A percentile compares a stretch with the other conserved stretches of the same genome.
These are phyloP conservation scores for Subanguina moxae DNA, from an alignment of 1,140 invertebrate species.

Conservation along the genomic window DNA sequence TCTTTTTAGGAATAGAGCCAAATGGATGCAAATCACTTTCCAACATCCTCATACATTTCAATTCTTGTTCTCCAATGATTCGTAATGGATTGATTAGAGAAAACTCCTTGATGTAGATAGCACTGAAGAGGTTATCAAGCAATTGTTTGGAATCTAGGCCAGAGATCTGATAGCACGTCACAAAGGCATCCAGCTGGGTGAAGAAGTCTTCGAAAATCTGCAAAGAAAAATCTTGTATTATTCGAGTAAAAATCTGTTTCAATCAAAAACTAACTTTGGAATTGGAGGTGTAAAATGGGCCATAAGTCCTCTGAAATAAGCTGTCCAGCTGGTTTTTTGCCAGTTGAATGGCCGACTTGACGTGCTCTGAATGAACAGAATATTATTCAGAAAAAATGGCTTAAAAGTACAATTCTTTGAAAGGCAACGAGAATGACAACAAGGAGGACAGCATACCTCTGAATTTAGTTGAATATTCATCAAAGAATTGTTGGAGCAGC, in stretches of 20 bases:
- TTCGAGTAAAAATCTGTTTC: slow-evolving; percentile 4
- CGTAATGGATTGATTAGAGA: slow-evolving; percentile 7
- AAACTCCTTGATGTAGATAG: slow-evolving; percentile 13
- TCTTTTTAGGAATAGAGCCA: slow-evolving; percentile 13
- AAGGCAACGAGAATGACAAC: background rate
- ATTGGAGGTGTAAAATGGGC: slow-evolving; percentile 15
- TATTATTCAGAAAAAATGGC: background rate
- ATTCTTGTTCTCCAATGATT: slow-evolving; percentile 1
- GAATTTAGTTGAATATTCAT: slow-evolving; percentile 6
- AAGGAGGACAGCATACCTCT: background rate
- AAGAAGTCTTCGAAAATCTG: slow-evolving; percentile 9
- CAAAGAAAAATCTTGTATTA: slow-evolving; percentile 1
- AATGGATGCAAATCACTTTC: background rate
- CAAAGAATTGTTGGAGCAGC: background rate
- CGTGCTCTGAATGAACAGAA: background rate
- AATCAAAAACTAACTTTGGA: background rate
- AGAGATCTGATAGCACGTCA: background rate
- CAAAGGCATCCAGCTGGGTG: background rate
- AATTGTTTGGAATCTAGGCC: background rate
- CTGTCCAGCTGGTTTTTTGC: background rate
- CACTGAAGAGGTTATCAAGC: background rate
- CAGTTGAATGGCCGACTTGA: slow-evolving; percentile 9
- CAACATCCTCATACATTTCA: background rate
- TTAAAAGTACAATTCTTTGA: background rate
- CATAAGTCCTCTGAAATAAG: slow-evolving; percentile 14